These are phyloP conservation scores for Ostrea denselamellosa DNA, from an alignment of 1,140 invertebrate species.

Conservation along the genomic window DNA sequence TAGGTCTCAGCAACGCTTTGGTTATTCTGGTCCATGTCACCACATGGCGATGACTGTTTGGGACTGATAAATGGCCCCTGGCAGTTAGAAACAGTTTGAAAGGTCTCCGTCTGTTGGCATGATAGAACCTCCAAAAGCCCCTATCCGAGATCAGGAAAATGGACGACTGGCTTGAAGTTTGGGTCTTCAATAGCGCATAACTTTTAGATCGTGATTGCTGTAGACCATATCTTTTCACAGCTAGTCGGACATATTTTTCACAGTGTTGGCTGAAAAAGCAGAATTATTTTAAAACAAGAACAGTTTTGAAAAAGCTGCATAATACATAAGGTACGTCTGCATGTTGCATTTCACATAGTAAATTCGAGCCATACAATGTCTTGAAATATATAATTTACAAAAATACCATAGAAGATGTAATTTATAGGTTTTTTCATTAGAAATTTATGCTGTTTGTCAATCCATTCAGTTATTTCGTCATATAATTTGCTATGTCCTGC, in stretches of 20 bases:
- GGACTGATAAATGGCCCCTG: not conserved
- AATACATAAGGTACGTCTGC: too few relatives aligned
- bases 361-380: not conserved
- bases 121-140: conserved; percentile 17
- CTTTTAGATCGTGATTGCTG: conserved; percentile 12
- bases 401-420: too few relatives aligned
- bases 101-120: not conserved
- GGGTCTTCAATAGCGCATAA: not conserved
- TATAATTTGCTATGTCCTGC: not conserved
- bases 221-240: not conserved
- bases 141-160: not conserved
- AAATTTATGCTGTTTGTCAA: not conserved
- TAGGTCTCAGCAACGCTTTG: not conserved
- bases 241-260: not conserved
- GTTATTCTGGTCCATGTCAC: conserved; percentile 3
- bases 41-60: not conserved
- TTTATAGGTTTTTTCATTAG: too few relatives aligned
- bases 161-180: not conserved
- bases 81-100: not conserved
- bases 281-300: not conserved
- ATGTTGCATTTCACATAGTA: not conserved
- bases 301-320: too few relatives aligned
- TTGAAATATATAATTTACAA: not conserved
- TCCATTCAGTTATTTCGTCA: conserved; percentile 3
- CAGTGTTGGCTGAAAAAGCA: not conserved